A percentile compares a stretch with the other conserved stretches of the same genome.
phyloP scores from a whole-genome alignment of 92 coral and sea anemone genomes.

The Palythoa heliodiscus region DNA sequence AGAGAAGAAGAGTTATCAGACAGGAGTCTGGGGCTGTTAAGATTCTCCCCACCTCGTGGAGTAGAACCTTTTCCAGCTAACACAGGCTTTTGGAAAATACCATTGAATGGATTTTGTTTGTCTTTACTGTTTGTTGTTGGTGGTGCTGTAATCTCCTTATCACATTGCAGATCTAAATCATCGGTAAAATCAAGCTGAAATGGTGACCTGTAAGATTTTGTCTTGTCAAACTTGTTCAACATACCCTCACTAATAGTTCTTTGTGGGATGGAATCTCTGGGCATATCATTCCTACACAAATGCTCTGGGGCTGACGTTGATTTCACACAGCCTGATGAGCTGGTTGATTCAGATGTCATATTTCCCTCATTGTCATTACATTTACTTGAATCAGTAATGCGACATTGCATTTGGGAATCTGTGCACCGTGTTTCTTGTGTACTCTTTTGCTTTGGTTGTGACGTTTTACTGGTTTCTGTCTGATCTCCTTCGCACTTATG shows the following conservation, averaged over 20 bases:
- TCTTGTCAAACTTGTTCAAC: conserved; percentile 45
- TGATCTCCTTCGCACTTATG: conserved; percentile 77
- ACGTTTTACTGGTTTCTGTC: conserved; percentile 7
- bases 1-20: background rate
- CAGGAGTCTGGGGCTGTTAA: background rate
- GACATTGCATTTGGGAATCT: background rate
- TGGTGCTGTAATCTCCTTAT: background rate
- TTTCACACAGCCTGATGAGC: conserved; percentile 24
- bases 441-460: conserved; percentile 6
- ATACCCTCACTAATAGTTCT: conserved; percentile 49
- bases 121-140: conserved; percentile 25
- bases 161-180: conserved; percentile 27
- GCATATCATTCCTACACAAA: conserved; percentile 8
- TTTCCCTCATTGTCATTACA: background rate
- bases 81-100: conserved; percentile 75
- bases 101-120: conserved; percentile 66
- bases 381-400: background rate
- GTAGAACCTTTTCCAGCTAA: conserved; percentile 71
- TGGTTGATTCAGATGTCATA: background rate
- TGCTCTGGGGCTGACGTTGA: conserved; percentile 35
- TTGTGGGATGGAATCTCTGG: conserved; percentile 18
- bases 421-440: background rate
- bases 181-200: conserved; percentile 82
- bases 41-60: conserved; percentile 10
- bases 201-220: conserved; percentile 59